Base-by-base conservation (phyloP, 2,113 vertebrate genomes). In the Ammodytes marinus region DNA sequence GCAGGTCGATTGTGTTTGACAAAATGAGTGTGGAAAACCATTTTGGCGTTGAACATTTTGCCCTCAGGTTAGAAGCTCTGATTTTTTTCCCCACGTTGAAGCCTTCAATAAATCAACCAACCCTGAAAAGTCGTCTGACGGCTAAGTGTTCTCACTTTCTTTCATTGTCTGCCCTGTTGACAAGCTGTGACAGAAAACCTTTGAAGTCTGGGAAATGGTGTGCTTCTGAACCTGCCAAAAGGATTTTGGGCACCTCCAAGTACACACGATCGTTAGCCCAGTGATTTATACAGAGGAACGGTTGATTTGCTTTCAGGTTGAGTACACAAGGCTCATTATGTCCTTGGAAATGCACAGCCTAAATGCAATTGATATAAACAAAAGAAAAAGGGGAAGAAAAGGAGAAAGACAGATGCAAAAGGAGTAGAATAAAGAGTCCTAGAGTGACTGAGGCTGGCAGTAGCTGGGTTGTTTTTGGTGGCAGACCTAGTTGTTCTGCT, bases 251-350 rank as follows among this genome's bases (percentile, higher is more conserved):
- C 79, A 75, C 43, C 4, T 78, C 57, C 61, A 9, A 82, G 69
- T 67, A 12, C 27, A 27, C 27, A 27, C 27, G 27, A 27, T 27
- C 27, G 27, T 27, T 27, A 71, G 43, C 69, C 19, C 35, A 58
- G 11, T 68, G 73, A 84, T 89, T 89, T 67, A 86, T 37, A 69
- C 42, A 73, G 76, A 78, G 50, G 60, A 76, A 73, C 35, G 69
- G n/a, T 69, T 77, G 82, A 79, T 85, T 92, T 76, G 73, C 67
- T 79, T 91, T 92, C 72, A 27, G 60, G 66, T 80, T 86, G 87
- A 82, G 69, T 91, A 89, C 63, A 88, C 80, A 90, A 66, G 19
- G 50, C 80, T 72, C 63, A 88, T 87, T 87, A 74, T 79, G 43
- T 85, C 54, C 37, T 81, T 89, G 81, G 76, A 92, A 80, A 57